Conservation (phyloP, 2,797 vertebrate species). For the Eupleurogrammus muticus region DNA sequence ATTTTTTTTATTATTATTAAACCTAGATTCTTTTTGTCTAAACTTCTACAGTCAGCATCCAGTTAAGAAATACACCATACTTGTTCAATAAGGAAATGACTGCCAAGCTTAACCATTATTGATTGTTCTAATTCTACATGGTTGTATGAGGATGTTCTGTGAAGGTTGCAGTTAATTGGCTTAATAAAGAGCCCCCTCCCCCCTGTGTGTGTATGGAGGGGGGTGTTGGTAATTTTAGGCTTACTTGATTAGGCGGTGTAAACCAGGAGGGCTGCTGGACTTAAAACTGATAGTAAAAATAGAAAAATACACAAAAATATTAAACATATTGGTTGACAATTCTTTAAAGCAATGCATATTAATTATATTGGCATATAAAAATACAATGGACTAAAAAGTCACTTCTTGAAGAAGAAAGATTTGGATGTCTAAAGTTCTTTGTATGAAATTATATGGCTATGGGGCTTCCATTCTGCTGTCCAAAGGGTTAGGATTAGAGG, state of each 20-base stretch:
- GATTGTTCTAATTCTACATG: slow-evolving; percentile 4
- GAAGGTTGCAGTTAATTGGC: slow-evolving; percentile 16
- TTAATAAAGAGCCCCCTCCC: slow-evolving; percentile 1
- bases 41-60: not conserved
- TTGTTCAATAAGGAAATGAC: not conserved
- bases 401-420: too few relatives aligned
- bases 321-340: too few relatives aligned
- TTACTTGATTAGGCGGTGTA: not conserved
- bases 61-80: not conserved
- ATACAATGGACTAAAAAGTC: too few relatives aligned
- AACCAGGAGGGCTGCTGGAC: slow-evolving; percentile 3
- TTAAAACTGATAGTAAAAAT: not conserved
- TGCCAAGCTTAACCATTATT: not conserved
- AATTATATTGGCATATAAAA: too few relatives aligned
- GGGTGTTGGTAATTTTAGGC: not conserved
- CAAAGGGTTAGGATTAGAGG: too few relatives aligned
- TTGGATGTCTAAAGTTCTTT: too few relatives aligned
- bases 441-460: not conserved
- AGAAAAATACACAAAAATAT: not conserved
- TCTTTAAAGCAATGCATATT: too few relatives aligned
- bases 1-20: not conserved
- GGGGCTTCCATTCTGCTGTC: not conserved
- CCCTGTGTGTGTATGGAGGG: not conserved
- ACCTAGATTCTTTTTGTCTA: not conserved
- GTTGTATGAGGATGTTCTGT: not conserved